Evolutionary conservation across 2,888 invertebrate genomes (phyloP).

Genomic region (Eristalis tenax): DNA sequence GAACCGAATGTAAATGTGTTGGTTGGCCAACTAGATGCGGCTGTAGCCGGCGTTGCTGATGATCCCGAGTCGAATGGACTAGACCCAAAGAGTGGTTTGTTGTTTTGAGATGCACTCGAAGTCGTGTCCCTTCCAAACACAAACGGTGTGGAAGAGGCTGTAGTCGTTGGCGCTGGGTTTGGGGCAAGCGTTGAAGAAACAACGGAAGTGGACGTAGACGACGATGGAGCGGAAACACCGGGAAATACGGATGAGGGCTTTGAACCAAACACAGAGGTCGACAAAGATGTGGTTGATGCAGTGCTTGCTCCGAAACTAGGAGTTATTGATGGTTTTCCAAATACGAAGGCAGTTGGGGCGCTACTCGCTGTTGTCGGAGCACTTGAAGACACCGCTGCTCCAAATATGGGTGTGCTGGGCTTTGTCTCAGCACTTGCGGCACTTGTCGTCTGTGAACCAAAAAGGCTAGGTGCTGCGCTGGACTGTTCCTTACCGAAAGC

Average conservation of each 20-base stretch:
- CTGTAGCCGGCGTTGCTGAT: slow-evolving; percentile 69
- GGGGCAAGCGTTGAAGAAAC: slow-evolving; percentile 46
- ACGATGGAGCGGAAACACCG: slow-evolving; percentile 11
- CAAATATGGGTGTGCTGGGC: slow-evolving; percentile 33
- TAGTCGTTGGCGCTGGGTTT: slow-evolving; percentile 31
- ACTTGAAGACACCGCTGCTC: slow-evolving; percentile 40
- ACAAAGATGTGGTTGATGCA: slow-evolving; percentile 36
- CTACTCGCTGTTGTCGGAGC: slow-evolving; percentile 67
- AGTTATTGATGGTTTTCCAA: slow-evolving; percentile 56
- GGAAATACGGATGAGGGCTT: slow-evolving; percentile 60
- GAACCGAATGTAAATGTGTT: slow-evolving; percentile 68
- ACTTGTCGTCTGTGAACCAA: slow-evolving; percentile 48
- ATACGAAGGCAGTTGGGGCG: slow-evolving; percentile 61
- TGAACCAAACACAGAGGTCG: slow-evolving; percentile 62
- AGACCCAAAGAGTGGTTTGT: slow-evolving; percentile 35
- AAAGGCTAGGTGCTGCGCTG: slow-evolving; percentile 6
- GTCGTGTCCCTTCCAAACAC: slow-evolving; percentile 52
- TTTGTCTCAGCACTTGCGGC: slow-evolving; percentile 48
- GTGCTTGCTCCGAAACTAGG: slow-evolving; percentile 45
- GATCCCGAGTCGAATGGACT: slow-evolving; percentile 54
- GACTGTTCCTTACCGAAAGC: slow-evolving; percentile 40
- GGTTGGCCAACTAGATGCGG: slow-evolving; percentile 71
- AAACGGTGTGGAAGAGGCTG: slow-evolving; percentile 36
- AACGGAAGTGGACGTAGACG: slow-evolving; percentile 43
- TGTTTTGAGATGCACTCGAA: slow-evolving; percentile 40